Percentiles rank a stretch among this genome's conserved stretches.
phyloP scores from a whole-genome alignment of 1,140 invertebrate genomes.

The Drosophila santomea region DNA sequence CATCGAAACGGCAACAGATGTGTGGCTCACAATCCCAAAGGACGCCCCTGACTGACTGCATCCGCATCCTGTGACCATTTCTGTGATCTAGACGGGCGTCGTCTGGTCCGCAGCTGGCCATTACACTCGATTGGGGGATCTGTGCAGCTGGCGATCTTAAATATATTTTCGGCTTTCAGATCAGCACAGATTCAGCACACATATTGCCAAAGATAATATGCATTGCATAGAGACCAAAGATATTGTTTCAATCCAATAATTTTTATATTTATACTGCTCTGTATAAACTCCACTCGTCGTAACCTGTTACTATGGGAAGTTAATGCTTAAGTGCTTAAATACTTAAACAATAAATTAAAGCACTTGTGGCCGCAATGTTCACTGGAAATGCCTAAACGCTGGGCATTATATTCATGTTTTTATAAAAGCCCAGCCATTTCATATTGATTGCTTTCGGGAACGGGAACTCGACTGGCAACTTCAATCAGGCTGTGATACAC shows the following conservation, averaged over 20 bases:
- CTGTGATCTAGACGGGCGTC: constrained; percentile 28
- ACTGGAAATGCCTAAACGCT: constrained; percentile 21
- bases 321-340: too few relatives aligned
- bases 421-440: constrained; percentile 23
- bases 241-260: too few relatives aligned
- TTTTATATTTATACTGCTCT: too few relatives aligned
- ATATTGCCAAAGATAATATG: background rate
- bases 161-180: background rate
- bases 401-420: constrained; percentile 28
- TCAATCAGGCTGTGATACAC: constrained; percentile 51
- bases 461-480: constrained; percentile 30
- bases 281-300: too few relatives aligned
- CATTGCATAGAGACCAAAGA: background rate
- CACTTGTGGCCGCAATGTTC: background rate
- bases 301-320: too few relatives aligned
- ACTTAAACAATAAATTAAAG: too few relatives aligned
- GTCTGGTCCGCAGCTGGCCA: constrained; percentile 14
- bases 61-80: constrained; percentile 61
- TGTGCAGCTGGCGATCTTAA: background rate
- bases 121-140: constrained; percentile 16
- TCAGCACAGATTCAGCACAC: too few relatives aligned
- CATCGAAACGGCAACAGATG: constrained; percentile 40
- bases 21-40: constrained; percentile 51
- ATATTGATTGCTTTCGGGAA: constrained; percentile 40
- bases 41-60: constrained; percentile 34